Evolutionary conservation across 30 jellyfish, hydroid and myxozoan species (phyloP).

Genomic region (Morbakka virulenta): DNA sequence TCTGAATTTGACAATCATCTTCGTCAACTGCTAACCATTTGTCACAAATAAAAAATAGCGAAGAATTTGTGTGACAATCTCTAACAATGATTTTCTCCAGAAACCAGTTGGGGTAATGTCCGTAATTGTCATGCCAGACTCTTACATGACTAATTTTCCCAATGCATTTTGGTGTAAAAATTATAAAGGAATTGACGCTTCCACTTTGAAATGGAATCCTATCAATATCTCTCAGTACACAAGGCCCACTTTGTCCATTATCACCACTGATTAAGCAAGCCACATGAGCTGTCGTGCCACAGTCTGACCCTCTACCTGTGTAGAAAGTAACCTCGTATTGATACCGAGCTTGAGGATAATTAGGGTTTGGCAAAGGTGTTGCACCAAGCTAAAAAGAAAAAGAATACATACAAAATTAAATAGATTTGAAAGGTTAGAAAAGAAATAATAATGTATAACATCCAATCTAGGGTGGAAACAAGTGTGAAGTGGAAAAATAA

Average conservation of each 20-base stretch:
- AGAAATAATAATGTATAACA: too few species aligned
- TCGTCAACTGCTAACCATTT: slow-evolving; percentile 22
- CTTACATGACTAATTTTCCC: neutral
- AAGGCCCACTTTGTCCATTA: slow-evolving; percentile 2
- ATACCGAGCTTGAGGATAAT: neutral
- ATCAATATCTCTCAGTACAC: neutral
- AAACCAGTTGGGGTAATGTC: slow-evolving; percentile 3
- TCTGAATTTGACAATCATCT: slow-evolving; percentile 3
- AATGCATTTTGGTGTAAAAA: neutral
- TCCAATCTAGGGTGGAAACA: too few species aligned
- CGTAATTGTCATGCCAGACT: slow-evolving; percentile 27
- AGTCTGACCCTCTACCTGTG: slow-evolving; percentile 27
- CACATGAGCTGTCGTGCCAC: slow-evolving; percentile 36
- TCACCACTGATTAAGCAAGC: neutral
- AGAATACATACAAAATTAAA: neutral
- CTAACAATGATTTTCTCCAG: neutral
- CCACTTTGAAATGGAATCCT: slow-evolving; percentile 1
- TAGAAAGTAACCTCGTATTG: slow-evolving; percentile 9
- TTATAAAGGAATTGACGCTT: slow-evolving; percentile 6
- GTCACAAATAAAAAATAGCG: neutral
- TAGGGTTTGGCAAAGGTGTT: slow-evolving; percentile 4
- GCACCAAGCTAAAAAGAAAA: neutral
- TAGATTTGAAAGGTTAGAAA: too few species aligned
- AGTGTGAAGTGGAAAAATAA: too few species aligned
- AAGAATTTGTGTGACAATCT: slow-evolving; percentile 9